A percentile compares a stretch with the other conserved stretches of the same genome.
phyloP scores from a whole-genome alignment of 1,140 invertebrate genomes.

The Metaphire vulgaris region DNA sequence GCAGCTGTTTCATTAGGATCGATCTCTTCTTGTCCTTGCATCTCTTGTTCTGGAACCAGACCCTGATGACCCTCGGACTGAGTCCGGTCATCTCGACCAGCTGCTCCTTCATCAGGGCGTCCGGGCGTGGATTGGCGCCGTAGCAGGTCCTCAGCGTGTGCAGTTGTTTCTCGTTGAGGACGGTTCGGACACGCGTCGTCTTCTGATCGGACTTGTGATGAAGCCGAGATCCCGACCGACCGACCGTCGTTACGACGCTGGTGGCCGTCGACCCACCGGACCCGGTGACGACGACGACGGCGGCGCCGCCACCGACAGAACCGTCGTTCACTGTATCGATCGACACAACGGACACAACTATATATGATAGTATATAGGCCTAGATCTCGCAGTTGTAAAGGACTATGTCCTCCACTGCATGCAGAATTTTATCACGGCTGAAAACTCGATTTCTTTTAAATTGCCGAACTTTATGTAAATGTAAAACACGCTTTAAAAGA shows the following conservation, averaged over 20 bases:
- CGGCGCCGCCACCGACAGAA: neutral
- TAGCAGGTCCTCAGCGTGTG: slow-evolving; percentile 86
- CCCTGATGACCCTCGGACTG: slow-evolving; percentile 87
- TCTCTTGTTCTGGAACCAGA: slow-evolving; percentile 95
- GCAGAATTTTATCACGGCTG: too few relatives aligned
- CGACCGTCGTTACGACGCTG: slow-evolving; percentile 10
- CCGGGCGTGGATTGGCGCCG: slow-evolving; percentile 91
- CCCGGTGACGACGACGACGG: neutral
- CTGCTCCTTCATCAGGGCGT: slow-evolving; percentile 98
- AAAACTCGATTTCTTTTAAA: too few relatives aligned
- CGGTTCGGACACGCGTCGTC: slow-evolving; percentile 90
- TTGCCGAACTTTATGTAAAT: too few relatives aligned
- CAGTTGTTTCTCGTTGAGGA: slow-evolving; percentile 96
- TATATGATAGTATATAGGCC: too few relatives aligned
- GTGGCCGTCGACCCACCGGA: neutral
- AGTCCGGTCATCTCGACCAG: slow-evolving; percentile 96
- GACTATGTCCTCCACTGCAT: too few relatives aligned
- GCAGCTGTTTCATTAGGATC: slow-evolving; percentile 91
- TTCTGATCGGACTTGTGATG: slow-evolving; percentile 54
- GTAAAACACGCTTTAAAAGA: too few relatives aligned
- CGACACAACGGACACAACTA: too few relatives aligned
- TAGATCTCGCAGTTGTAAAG: too few relatives aligned
- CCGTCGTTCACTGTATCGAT: neutral
- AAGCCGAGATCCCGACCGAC: neutral
- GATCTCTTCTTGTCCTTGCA: slow-evolving; percentile 99